phyloP scores from a whole-genome alignment of 2,888 invertebrate genomes.

The Oeneis ivallda region DNA sequence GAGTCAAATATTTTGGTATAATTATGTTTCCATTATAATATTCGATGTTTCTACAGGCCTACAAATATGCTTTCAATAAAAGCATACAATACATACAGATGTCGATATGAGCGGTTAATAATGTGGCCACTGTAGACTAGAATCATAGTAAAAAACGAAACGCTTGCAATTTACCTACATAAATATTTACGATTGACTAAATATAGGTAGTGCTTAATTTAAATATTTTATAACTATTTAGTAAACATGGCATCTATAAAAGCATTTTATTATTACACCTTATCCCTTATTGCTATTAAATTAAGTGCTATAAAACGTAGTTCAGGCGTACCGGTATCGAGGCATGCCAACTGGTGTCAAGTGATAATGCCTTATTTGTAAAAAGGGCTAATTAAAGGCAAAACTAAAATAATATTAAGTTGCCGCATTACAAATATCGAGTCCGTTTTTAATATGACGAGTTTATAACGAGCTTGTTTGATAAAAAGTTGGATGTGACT shows the following conservation, averaged over 20 bases:
- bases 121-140: slow-evolving; percentile 4
- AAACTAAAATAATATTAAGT: slow-evolving; percentile 43
- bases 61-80: slow-evolving; percentile 2
- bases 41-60: neutral
- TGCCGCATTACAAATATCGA: slow-evolving; percentile 31
- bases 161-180: slow-evolving; percentile 18
- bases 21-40: too few species aligned
- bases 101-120: too few species aligned
- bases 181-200: slow-evolving; percentile 29
- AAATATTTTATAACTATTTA: slow-evolving; percentile 28
- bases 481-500: slow-evolving; percentile 37
- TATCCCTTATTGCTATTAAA: slow-evolving; percentile 17
- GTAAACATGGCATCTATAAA: slow-evolving; percentile 18
- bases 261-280: slow-evolving; percentile 19
- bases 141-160: slow-evolving; percentile 17
- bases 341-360: slow-evolving; percentile 37
- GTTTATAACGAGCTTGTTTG: slow-evolving; percentile 29
- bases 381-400: slow-evolving; percentile 44
- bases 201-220: slow-evolving; percentile 27
- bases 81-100: too few species aligned
- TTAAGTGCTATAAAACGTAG: slow-evolving; percentile 13
- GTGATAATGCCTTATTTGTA: slow-evolving; percentile 40
- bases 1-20: neutral
- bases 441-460: slow-evolving; percentile 36
- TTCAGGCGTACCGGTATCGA: neutral